These are phyloP conservation scores for Drosophila engyochracea DNA, from an alignment of 2,888 invertebrate species.

Conservation along the genomic window DNA sequence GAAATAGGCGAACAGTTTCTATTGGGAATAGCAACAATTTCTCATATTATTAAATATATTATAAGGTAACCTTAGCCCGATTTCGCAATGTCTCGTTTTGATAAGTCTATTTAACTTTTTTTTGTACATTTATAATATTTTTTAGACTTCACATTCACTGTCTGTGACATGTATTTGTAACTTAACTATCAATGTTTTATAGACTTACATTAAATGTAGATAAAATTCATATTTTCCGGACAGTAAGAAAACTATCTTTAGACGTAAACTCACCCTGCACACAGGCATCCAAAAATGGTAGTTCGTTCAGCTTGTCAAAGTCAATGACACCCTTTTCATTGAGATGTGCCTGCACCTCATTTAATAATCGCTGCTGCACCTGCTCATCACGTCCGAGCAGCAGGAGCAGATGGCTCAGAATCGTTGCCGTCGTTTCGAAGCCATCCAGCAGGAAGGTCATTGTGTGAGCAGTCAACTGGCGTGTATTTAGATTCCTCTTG, in stretches of 20 bases:
- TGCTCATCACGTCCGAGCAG: slow-evolving; percentile 72
- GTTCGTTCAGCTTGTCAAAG: slow-evolving; percentile 78
- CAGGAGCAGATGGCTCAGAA: slow-evolving; percentile 74
- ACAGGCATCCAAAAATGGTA: slow-evolving; percentile 83
- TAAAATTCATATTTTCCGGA: neutral
- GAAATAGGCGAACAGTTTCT: slow-evolving; percentile 81
- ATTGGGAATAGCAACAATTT: neutral
- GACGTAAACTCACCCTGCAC: slow-evolving; percentile 73
- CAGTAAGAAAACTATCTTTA: neutral
- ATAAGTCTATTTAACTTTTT: neutral
- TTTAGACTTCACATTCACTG: neutral
- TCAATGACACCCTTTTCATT: slow-evolving; percentile 57
- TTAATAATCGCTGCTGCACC: slow-evolving; percentile 72
- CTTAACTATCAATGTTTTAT: no score
- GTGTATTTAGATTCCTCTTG: slow-evolving; percentile 68
- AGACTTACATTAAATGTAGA: no score
- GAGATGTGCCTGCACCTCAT: slow-evolving; percentile 68
- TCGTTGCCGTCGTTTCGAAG: slow-evolving; percentile 82
- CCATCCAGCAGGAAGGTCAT: slow-evolving; percentile 84
- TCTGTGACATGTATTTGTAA: no score
- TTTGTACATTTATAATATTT: neutral
- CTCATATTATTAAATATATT: neutral
- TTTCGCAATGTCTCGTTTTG: no score
- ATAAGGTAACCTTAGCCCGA: rapidly evolving
- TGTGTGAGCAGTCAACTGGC: slow-evolving; percentile 72